These are phyloP conservation scores for Achroia grisella DNA, from an alignment of 1,140 invertebrate species.

Conservation along the genomic window DNA sequence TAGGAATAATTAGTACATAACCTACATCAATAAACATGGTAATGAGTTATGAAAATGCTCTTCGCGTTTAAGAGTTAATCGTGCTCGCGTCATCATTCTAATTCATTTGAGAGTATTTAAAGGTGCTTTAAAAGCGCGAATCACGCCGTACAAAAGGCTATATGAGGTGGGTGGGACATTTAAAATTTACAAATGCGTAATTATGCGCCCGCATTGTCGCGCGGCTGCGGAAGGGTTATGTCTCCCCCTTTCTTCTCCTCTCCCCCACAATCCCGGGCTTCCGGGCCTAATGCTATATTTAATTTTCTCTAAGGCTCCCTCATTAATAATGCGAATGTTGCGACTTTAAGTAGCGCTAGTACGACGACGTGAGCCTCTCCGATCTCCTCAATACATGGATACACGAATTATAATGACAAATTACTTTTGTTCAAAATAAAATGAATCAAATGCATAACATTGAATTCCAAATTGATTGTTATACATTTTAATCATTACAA, in stretches of 20 bases:
- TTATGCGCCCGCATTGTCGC: conserved; percentile 72
- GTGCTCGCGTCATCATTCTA: conserved; percentile 48
- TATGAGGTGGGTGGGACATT: conserved; percentile 67
- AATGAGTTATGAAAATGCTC: conserved; percentile 29
- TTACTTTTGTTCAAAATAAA: too few relatives aligned
- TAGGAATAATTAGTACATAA: too few relatives aligned
- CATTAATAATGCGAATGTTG: conserved; percentile 71
- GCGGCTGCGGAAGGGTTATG: conserved; percentile 53
- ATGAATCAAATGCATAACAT: too few relatives aligned
- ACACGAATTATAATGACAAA: too few relatives aligned
- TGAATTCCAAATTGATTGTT: too few relatives aligned
- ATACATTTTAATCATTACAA: too few relatives aligned
- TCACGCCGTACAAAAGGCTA: conserved; percentile 66
- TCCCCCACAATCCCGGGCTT: conserved; percentile 54
- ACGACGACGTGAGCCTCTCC: conserved; percentile 36
- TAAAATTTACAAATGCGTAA: conserved; percentile 74
- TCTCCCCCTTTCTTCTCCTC: conserved; percentile 31
- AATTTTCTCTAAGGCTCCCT: conserved; percentile 72
- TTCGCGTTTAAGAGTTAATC: conserved; percentile 46
- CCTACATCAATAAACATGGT: background rate
- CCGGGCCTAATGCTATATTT: conserved; percentile 72
- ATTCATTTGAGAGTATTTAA: conserved; percentile 58
- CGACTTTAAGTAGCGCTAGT: conserved; percentile 71
- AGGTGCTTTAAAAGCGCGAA: conserved; percentile 55
- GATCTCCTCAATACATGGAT: conserved; percentile 34